Percentiles rank a stretch among this genome's conserved stretches.
Conservation (phyloP, 2,888 invertebrate genomes). For the Dinocampus coccinellae region DNA sequence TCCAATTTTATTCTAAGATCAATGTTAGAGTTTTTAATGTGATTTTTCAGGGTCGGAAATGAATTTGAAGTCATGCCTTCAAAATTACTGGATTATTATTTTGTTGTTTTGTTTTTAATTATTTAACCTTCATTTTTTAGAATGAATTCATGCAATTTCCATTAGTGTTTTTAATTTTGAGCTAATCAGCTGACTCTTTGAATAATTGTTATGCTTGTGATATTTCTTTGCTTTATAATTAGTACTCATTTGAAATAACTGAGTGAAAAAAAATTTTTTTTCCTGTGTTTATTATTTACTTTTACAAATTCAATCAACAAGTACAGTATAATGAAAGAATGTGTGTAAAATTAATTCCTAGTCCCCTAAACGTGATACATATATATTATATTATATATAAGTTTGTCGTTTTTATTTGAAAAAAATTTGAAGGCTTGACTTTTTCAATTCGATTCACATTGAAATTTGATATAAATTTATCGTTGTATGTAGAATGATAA, state of each 20-base stretch:
- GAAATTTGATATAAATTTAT: constrained; percentile 53
- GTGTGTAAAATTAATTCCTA: constrained; percentile 63
- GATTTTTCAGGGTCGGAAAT: constrained; percentile 27
- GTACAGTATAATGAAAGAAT: constrained; percentile 23
- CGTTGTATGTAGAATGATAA: constrained; percentile 39
- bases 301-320: neutral
- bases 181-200: constrained; percentile 4
- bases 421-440: constrained; percentile 56
- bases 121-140: neutral
- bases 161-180: neutral
- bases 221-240: neutral
- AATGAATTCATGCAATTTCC: neutral
- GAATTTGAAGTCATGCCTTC: constrained; percentile 55
- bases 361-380: constrained; percentile 63
- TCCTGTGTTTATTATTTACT: neutral
- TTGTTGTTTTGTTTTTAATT: constrained; percentile 12
- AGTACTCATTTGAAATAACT: neutral
- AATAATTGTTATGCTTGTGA: neutral
- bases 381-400: constrained; percentile 56
- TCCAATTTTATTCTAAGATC: constrained; percentile 47
- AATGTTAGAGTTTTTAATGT: constrained; percentile 42
- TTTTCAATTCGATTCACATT: constrained; percentile 44
- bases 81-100: constrained; percentile 26
- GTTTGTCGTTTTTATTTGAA: constrained; percentile 47
- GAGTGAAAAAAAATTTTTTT: neutral